Conservation (phyloP, 2,113 vertebrate genomes). For the Laticauda colubrina region DNA sequence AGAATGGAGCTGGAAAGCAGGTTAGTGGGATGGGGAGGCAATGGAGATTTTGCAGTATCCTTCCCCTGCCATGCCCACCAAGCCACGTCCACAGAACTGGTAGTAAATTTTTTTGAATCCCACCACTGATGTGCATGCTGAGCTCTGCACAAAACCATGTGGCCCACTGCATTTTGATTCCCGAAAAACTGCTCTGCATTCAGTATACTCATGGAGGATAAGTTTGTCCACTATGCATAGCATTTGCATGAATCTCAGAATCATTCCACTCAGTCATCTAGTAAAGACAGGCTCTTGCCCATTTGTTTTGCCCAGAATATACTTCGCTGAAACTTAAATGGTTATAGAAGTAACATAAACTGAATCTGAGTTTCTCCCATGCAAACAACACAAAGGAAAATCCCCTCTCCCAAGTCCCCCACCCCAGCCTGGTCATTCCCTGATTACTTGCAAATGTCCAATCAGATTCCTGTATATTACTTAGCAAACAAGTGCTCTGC, state of each 20-base stretch:
- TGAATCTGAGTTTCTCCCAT: too few species aligned
- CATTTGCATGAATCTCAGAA: not conserved
- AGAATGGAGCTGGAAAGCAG: too few species aligned
- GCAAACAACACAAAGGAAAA: not conserved
- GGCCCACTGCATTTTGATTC: not conserved
- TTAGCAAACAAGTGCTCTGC: not conserved
- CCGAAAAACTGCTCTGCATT: not conserved
- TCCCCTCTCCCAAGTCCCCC: not conserved
- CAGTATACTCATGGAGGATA: not conserved
- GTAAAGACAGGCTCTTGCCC: not conserved
- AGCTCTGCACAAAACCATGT: not conserved
- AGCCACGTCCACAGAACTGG: too few species aligned
- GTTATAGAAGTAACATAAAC: not conserved
- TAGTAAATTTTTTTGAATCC: too few species aligned
- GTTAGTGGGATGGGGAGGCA: too few species aligned
- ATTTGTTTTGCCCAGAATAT: not conserved
- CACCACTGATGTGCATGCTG: not conserved
- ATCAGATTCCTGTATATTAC: not conserved
- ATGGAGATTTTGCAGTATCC: too few species aligned
- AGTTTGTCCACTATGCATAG: too few species aligned
- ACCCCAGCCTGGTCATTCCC: too few species aligned
- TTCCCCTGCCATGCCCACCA: too few species aligned
- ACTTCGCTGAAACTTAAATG: not conserved
- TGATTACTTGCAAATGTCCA: not conserved
- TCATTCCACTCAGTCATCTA: not conserved